Evolutionary conservation across 1,140 invertebrate genomes (phyloP), one percentile per base, ranked within the genome.

Genomic region (Drosophila willistoni): DNA sequence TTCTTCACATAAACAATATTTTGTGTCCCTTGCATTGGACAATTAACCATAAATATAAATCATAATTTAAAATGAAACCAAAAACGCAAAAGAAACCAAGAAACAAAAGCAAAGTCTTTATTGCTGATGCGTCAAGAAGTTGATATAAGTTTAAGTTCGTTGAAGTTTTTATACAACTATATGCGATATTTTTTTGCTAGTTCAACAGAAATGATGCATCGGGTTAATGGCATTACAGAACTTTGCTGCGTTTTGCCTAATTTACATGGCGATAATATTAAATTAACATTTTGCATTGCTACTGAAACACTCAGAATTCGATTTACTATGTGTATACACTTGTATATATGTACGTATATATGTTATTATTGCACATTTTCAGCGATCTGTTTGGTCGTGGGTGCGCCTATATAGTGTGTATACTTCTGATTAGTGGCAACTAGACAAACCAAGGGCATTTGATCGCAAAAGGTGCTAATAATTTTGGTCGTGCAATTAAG

Each of bases 331-430:
- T 36, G 33, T 44, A 14, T 62, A 33, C 25, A 25, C 14, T 14
- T 29, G 39, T 9, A 17, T 7, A 66, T 62, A 76, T 62, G 12
- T 47, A 9, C 3, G 7, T 29, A 36, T 13, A 22, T 22, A 22
- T 22, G 33, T 68, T n/a, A 22, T 56, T 57, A 63, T 59, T 57
- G 66, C 79, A 71, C 39, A 51, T 64, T 51, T 33, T 22, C 29
- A 42, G 57, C 68, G 78, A 63, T 83, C 79, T 75, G 82, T 63
- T 59, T 65, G 78, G n/a, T 67, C 84, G 79, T 86, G 89, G 83
- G 63, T n/a, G 19, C 25, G 68, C 59, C 70, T 59, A 57, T 64
- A 41, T 55, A 12, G 7, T 76, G 71, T 86, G 67, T 86, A 68
- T 14, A 44, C 47, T 42, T 36, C 2, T 69, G 71, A 85, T 86